Evolutionary conservation across 2,888 invertebrate species (phyloP).

Genomic region (Pammene aurita): DNA sequence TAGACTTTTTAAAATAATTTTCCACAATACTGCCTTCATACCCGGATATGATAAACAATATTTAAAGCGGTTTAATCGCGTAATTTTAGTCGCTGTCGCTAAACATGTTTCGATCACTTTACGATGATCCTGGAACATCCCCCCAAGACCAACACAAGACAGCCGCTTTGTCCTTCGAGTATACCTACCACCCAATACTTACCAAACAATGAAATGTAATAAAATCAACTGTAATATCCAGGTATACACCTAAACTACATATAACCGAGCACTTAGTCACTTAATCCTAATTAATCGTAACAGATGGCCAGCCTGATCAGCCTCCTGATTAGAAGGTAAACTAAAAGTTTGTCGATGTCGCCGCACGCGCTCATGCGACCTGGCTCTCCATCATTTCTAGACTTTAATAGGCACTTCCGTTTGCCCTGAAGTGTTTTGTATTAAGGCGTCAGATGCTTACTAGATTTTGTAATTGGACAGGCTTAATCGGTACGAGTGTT

Average conservation of each 20-base stretch:
- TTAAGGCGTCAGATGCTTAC: constrained; percentile 4
- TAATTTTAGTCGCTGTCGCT: too few species aligned
- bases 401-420: constrained; percentile 30
- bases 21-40: too few species aligned
- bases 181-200: too few species aligned
- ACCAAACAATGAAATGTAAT: too few species aligned
- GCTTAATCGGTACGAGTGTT: not conserved
- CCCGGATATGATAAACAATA: too few species aligned
- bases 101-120: too few species aligned
- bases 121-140: too few species aligned
- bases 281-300: constrained; percentile 39
- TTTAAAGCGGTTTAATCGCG: too few species aligned
- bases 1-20: too few species aligned
- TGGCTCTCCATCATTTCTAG: constrained; percentile 59
- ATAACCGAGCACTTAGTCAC: constrained; percentile 10
- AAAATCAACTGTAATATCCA: not conserved
- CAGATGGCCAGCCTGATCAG: constrained; percentile 30
- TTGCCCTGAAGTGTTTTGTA: constrained; percentile 6
- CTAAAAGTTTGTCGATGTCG: constrained; percentile 26
- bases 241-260: not conserved
- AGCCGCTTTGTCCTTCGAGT: too few species aligned
- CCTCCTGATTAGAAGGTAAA: constrained; percentile 26
- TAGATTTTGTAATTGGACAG: not conserved
- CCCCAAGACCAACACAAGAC: too few species aligned
- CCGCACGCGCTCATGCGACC: constrained; percentile 56